A percentile compares a stretch with the other conserved stretches of the same genome.
Conservation (phyloP, 2,797 vertebrate species). For the Coreius guichenoti region DNA sequence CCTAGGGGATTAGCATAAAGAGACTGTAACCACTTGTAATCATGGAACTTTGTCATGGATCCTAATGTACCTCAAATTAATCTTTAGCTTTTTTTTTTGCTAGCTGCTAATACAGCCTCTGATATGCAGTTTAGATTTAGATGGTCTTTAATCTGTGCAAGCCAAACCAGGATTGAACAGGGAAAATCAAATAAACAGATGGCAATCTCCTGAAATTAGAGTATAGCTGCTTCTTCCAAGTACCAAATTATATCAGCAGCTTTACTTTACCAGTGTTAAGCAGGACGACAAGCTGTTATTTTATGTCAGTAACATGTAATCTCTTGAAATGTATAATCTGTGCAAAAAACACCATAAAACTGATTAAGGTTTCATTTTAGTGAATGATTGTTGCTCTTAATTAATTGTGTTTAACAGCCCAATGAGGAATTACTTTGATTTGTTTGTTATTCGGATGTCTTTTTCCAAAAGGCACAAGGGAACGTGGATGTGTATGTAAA, state of each 20-base stretch:
- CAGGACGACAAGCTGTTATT: constrained; percentile 52
- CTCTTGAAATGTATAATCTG: constrained; percentile 56
- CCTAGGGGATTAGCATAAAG: constrained; percentile 62
- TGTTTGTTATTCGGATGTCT: constrained; percentile 36
- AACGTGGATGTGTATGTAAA: constrained; percentile 26
- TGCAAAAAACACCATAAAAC: constrained; percentile 42
- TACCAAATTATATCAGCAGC: constrained; percentile 47
- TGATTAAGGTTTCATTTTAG: constrained; percentile 51
- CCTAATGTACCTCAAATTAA: constrained; percentile 64
- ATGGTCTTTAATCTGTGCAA: constrained; percentile 73
- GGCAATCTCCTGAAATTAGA: constrained; percentile 74
- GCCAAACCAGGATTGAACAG: constrained; percentile 65
- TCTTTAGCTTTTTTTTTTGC: constrained; percentile 59
- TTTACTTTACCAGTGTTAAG: constrained; percentile 45
- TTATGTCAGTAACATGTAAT: constrained; percentile 57
- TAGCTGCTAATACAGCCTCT: constrained; percentile 71
- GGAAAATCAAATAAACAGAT: constrained; percentile 77
- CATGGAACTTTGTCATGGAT: constrained; percentile 67
- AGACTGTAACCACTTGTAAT: constrained; percentile 67
- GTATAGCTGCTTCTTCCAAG: constrained; percentile 64
- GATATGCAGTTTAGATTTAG: constrained; percentile 71
- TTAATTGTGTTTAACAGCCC: constrained; percentile 45
- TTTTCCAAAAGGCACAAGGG: constrained; percentile 7
- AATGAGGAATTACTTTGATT: constrained; percentile 41
- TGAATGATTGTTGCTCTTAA: constrained; percentile 36